These are phyloP conservation scores for Meta bourneti DNA, from an alignment of 2,888 invertebrate species.

Conservation along the genomic window DNA sequence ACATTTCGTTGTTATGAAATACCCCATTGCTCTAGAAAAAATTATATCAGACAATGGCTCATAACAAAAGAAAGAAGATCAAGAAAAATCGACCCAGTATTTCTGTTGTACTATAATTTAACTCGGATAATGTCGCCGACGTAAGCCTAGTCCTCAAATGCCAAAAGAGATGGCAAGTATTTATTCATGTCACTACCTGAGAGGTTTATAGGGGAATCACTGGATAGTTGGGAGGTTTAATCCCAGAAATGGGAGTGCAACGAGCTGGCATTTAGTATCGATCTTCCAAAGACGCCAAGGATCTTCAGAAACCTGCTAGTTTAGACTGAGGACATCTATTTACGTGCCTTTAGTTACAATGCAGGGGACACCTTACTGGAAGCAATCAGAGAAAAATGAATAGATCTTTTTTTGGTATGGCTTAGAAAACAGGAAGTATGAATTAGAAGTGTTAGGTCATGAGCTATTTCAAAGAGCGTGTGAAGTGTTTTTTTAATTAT, in stretches of 20 bases:
- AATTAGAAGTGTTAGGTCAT: not conserved
- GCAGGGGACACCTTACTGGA: not conserved
- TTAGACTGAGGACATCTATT: not conserved
- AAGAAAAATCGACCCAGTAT: too few species aligned
- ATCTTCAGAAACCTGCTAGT: not conserved
- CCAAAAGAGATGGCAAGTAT: not conserved
- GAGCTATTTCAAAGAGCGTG: too few species aligned
- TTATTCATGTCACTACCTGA: not conserved
- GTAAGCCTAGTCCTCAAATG: not conserved
- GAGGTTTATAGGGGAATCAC: not conserved
- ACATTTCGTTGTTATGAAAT: too few species aligned
- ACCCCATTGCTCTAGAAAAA: too few species aligned
- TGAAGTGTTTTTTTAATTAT: too few species aligned
- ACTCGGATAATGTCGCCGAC: not conserved
- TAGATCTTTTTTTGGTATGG: not conserved
- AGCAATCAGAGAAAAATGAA: not conserved
- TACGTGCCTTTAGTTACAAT: not conserved
- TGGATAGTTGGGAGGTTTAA: not conserved
- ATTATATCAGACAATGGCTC: too few species aligned
- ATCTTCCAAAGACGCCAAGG: not conserved
- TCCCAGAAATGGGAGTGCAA: not conserved
- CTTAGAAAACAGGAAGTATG: not conserved
- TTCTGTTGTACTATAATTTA: not conserved
- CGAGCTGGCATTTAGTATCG: not conserved
- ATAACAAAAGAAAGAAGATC: too few species aligned